Evolutionary conservation across 2,113 vertebrate genomes (phyloP).

Genomic region (Cichladusa arquata): DNA sequence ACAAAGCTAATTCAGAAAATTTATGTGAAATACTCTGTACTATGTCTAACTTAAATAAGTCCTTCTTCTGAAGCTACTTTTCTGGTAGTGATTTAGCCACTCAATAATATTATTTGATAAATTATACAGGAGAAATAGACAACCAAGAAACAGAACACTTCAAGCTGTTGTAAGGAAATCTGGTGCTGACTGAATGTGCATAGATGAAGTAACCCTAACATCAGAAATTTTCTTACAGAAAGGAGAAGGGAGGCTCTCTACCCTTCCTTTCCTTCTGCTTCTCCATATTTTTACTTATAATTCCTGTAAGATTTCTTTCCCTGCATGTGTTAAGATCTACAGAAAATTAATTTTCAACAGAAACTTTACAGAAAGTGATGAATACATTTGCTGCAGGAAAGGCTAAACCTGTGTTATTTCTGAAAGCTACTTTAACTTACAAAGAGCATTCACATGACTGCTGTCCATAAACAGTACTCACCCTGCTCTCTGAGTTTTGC

Average conservation of each 20-base stretch:
- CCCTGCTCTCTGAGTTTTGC: slow-evolving; percentile 86
- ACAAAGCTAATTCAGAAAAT: not conserved
- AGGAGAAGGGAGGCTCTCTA: not conserved
- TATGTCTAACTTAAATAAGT: not conserved
- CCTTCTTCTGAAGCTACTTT: not conserved
- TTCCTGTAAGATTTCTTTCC: not conserved
- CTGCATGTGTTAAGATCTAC: not conserved
- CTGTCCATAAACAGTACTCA: slow-evolving; percentile 9
- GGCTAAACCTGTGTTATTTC: not conserved
- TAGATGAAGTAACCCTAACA: not conserved
- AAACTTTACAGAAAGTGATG: not conserved
- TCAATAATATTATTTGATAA: not conserved
- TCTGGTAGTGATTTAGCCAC: not conserved
- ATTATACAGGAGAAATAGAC: not conserved
- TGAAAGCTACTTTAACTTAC: not conserved
- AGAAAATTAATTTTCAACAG: not conserved
- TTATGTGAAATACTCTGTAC: not conserved
- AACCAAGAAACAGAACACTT: not conserved
- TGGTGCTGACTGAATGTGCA: accelerated
- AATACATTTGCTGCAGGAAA: not conserved
- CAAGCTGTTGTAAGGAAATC: not conserved
- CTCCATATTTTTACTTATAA: not conserved
- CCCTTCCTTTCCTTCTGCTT: not conserved
- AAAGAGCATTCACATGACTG: not conserved
- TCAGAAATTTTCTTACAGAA: not conserved